Evolutionary conservation across 2,797 vertebrate species (phyloP).

Genomic region (Xyrichtys novacula): DNA sequence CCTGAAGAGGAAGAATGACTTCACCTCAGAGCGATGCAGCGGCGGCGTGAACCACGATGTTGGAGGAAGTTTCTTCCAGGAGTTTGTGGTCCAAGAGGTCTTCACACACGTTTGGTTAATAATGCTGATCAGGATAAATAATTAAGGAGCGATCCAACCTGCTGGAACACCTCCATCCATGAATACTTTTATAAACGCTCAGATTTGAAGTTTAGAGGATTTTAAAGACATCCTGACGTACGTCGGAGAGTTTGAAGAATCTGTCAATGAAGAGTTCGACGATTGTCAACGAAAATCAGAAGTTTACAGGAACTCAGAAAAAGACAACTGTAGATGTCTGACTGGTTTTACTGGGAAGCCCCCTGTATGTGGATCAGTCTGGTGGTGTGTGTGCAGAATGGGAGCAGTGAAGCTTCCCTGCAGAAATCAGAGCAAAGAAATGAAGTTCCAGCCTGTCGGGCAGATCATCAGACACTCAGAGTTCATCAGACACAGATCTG

Average conservation of each 20-base stretch:
- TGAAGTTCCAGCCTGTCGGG: slow-evolving; percentile 62
- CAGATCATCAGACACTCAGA: slow-evolving; percentile 58
- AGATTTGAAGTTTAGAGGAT: neutral
- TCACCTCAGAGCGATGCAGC: neutral
- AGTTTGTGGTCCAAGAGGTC: slow-evolving; percentile 45
- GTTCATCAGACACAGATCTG: slow-evolving; percentile 49
- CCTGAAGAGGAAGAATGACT: neutral
- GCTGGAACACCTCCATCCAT: slow-evolving; percentile 33
- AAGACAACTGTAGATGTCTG: no score
- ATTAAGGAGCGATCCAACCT: slow-evolving; percentile 49
- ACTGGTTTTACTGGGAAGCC: slow-evolving; percentile 11
- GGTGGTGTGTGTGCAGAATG: slow-evolving; percentile 1
- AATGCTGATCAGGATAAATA: slow-evolving; percentile 51
- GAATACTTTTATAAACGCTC: neutral
- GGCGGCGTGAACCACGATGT: neutral
- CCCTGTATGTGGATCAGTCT: neutral
- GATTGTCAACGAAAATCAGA: no score
- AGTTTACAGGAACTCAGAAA: no score
- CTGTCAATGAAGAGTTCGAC: no score
- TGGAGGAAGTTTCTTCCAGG: slow-evolving; percentile 47
- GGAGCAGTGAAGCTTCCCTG: slow-evolving; percentile 63
- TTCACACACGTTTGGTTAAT: slow-evolving; percentile 22
- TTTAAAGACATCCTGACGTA: neutral
- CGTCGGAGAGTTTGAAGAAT: no score
- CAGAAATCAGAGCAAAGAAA: slow-evolving; percentile 66